A percentile compares a stretch with the other conserved stretches of the same genome.
phyloP scores from a whole-genome alignment of 2,797 vertebrate species.

The Cynodonichthys magdalenae region DNA sequence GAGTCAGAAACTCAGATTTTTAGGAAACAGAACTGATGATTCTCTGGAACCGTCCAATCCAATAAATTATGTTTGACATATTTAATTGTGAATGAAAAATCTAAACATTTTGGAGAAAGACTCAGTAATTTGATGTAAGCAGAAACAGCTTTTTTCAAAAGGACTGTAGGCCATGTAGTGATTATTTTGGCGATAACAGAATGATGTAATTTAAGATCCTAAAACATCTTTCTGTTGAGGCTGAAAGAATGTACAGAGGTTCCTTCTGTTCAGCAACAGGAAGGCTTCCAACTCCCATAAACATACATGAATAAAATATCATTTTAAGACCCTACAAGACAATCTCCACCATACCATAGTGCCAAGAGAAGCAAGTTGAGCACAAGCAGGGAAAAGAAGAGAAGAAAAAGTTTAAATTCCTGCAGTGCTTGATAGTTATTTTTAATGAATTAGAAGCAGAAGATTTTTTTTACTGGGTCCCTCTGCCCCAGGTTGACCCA shows the following conservation, averaged over 20 bases:
- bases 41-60: no score
- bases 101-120: slow-evolving; percentile 41
- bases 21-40: no score
- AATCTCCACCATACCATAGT: slow-evolving; percentile 51
- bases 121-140: slow-evolving; percentile 47
- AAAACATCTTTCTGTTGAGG: slow-evolving; percentile 17
- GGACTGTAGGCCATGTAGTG: slow-evolving; percentile 71
- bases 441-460: slow-evolving; percentile 73
- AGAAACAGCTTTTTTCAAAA: slow-evolving; percentile 54
- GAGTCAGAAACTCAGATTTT: no score
- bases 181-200: slow-evolving; percentile 60
- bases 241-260: slow-evolving; percentile 17
- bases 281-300: slow-evolving; percentile 55
- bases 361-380: slow-evolving; percentile 35
- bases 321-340: slow-evolving; percentile 67
- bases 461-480: slow-evolving; percentile 49
- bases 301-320: slow-evolving; percentile 81
- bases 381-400: slow-evolving; percentile 41
- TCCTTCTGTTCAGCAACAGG: slow-evolving; percentile 65
- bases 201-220: slow-evolving; percentile 61
- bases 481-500: slow-evolving; percentile 57
- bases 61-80: no score
- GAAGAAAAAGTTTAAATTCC: slow-evolving; percentile 55
- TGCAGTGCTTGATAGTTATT: slow-evolving; percentile 56
- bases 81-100: slow-evolving; percentile 49